Conservation (phyloP, 2,888 invertebrate genomes). For the Lamellibrachia satsuma region DNA sequence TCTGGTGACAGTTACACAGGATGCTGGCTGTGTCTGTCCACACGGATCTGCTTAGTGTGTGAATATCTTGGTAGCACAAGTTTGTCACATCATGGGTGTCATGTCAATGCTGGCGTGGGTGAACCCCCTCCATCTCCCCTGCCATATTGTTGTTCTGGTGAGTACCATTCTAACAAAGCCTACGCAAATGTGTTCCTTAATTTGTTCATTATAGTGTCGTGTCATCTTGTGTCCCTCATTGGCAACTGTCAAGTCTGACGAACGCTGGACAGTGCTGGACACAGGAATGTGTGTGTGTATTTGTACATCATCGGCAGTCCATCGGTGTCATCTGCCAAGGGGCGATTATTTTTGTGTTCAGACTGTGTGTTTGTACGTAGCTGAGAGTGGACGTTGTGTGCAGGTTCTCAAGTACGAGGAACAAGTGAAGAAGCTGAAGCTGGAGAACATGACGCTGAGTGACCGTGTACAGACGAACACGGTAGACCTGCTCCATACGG, state of each 20-base stretch:
- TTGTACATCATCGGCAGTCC: no score
- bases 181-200: neutral
- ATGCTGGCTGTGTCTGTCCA: neutral
- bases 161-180: neutral
- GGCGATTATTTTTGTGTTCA: no score
- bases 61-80: neutral
- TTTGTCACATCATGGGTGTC: neutral
- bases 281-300: neutral
- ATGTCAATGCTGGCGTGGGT: neutral
- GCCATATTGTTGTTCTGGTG: neutral
- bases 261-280: neutral
- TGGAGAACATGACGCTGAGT: conserved; percentile 57
- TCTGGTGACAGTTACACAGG: neutral
- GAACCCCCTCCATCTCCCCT: neutral
- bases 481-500: conserved; percentile 48
- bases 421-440: conserved; percentile 56
- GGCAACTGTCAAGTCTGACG: neutral
- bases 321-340: no score
- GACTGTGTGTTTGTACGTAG: neutral
- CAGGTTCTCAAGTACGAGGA: conserved; percentile 61
- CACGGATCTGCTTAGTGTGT: neutral
- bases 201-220: neutral
- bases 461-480: conserved; percentile 46
- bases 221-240: neutral
- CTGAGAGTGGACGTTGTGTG: neutral